Conservation (phyloP, 2,113 vertebrate genomes). For the Papio anubis region DNA sequence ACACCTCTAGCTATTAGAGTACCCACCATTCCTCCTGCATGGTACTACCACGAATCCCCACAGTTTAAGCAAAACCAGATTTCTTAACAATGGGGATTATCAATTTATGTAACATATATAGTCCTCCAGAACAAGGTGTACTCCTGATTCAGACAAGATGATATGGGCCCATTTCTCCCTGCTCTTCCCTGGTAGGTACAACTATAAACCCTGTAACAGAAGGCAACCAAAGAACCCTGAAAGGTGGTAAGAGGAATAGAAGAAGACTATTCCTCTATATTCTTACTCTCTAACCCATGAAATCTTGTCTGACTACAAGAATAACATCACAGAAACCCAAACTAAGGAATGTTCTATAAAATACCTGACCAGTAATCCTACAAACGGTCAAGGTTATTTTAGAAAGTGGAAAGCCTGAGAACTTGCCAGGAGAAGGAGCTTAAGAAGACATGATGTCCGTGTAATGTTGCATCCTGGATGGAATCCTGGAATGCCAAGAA, state of each 20-base stretch:
- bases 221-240: neutral
- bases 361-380: neutral
- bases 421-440: neutral
- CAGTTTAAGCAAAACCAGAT: constrained; percentile 4
- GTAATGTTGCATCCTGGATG: neutral
- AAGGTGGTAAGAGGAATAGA: neutral
- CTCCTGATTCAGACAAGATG: neutral
- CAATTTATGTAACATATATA: neutral
- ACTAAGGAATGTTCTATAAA: neutral
- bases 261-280: neutral
- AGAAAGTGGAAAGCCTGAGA: neutral
- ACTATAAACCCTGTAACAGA: neutral
- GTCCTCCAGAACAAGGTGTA: neutral
- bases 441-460: neutral
- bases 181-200: neutral
- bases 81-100: neutral
- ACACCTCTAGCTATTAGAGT: neutral
- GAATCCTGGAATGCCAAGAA: neutral
- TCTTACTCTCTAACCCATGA: neutral
- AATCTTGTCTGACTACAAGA: neutral
- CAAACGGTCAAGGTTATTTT: neutral
- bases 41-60: neutral
- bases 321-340: neutral
- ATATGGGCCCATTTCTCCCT: neutral
- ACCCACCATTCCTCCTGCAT: neutral